These are phyloP conservation scores for Sebastes nivosus DNA, from an alignment of 2,797 vertebrate species.

Conservation along the genomic window DNA sequence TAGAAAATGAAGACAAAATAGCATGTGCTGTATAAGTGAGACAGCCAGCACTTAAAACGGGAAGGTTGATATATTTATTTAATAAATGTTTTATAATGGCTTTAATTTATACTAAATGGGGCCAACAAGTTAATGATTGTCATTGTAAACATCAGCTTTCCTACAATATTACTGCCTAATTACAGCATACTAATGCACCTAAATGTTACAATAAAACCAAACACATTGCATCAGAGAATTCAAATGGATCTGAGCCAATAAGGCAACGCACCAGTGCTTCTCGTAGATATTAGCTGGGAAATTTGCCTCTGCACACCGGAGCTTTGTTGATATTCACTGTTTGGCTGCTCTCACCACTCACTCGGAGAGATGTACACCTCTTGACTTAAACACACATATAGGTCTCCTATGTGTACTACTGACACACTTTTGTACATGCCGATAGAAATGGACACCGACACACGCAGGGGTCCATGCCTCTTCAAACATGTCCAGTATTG, in stretches of 20 bases:
- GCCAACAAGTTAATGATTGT: not conserved
- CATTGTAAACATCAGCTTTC: not conserved
- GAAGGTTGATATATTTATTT: not conserved
- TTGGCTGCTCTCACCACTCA: not conserved
- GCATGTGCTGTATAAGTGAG: not conserved
- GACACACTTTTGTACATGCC: not conserved
- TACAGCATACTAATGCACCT: not conserved
- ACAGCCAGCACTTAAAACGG: not conserved
- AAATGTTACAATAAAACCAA: conserved; percentile 11
- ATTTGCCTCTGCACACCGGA: not conserved
- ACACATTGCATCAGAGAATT: conserved; percentile 8
- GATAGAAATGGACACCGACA: not conserved
- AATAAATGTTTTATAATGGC: not conserved
- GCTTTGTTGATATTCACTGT: not conserved
- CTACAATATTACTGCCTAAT: not conserved
- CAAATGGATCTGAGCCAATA: not conserved
- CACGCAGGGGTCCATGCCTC: not conserved
- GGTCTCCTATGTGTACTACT: not conserved
- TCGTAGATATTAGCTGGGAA: not conserved
- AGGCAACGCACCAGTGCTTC: not conserved
- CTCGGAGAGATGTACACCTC: not conserved
- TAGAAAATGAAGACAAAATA: conserved; percentile 4
- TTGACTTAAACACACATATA: not conserved
- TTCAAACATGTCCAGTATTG: conserved; percentile 19
- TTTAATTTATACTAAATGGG: not conserved